phyloP scores from a whole-genome alignment of 1,140 invertebrate genomes.

The Harlomillsia oculata region DNA sequence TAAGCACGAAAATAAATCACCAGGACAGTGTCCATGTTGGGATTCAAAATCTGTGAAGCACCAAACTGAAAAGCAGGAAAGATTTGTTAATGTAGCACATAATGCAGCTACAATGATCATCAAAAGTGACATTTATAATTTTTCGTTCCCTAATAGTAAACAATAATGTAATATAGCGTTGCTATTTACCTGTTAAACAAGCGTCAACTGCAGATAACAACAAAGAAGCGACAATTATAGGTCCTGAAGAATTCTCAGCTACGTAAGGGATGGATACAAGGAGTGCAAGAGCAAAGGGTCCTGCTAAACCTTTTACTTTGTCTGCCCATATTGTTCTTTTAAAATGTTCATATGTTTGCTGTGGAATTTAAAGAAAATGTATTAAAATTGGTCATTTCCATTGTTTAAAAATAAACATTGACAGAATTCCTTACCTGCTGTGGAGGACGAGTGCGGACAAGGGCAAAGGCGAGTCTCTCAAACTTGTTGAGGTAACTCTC shows the following conservation, averaged over 20 bases:
- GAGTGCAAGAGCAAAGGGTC: constrained; percentile 29
- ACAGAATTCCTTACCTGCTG: constrained; percentile 13
- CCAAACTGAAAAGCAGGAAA: constrained; percentile 21
- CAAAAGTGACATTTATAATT: no score
- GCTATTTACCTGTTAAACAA: constrained; percentile 32
- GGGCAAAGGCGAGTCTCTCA: constrained; percentile 33
- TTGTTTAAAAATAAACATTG: not conserved
- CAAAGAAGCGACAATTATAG: constrained; percentile 30
- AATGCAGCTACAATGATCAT: not conserved
- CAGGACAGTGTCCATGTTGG: constrained; percentile 30
- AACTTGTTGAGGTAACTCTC: constrained; percentile 30
- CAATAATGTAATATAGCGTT: no score
- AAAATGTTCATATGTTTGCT: constrained; percentile 5
- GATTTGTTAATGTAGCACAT: not conserved
- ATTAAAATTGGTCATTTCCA: not conserved
- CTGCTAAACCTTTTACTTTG: constrained; percentile 29
- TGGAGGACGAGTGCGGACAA: constrained; percentile 28
- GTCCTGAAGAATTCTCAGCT: constrained; percentile 30
- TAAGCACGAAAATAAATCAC: constrained; percentile 29
- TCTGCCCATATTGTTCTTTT: constrained; percentile 26
- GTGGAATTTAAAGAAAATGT: not conserved
- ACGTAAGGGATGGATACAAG: constrained; percentile 32
- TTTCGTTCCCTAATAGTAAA: no score
- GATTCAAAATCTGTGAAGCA: constrained; percentile 34
- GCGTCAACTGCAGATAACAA: constrained; percentile 30